A percentile compares a stretch with the other conserved stretches of the same genome.
Evolutionary conservation across 2,113 vertebrate genomes (phyloP).

Genomic region (Vulpes ferrilata): DNA sequence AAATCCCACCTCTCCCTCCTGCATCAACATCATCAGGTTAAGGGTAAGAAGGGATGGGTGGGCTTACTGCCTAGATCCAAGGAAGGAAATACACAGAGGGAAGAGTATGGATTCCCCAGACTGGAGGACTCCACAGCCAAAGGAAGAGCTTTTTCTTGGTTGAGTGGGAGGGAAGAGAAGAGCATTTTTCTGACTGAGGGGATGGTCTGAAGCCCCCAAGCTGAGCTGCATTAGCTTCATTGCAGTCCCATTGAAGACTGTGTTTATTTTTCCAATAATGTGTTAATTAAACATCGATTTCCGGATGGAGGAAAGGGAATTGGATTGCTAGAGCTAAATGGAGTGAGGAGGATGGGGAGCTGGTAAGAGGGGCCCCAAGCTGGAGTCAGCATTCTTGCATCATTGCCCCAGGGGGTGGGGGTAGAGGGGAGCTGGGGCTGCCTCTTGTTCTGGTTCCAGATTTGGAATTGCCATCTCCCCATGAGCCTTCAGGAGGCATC

Average conservation of each 20-base stretch:
- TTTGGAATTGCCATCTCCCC: neutral
- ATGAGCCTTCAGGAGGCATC: neutral
- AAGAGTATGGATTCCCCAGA: neutral
- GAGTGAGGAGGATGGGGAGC: conserved; percentile 84
- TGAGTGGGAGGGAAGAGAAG: conserved; percentile 38
- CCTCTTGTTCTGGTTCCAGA: neutral
- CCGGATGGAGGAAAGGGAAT: conserved; percentile 85
- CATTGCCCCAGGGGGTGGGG: conserved; percentile 66
- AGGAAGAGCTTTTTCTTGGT: conserved; percentile 26
- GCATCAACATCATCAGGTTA: neutral
- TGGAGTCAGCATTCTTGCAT: conserved; percentile 82
- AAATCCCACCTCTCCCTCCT: too few relatives aligned
- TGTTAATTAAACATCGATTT: conserved; percentile 92
- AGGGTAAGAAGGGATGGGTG: neutral
- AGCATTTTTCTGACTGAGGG: conserved; percentile 25
- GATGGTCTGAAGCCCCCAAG: conserved; percentile 74
- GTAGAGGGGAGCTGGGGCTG: neutral
- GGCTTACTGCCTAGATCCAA: neutral
- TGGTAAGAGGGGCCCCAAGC: conserved; percentile 77
- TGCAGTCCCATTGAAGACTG: conserved; percentile 84
- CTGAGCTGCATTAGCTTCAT: conserved; percentile 81
- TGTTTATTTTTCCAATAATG: conserved; percentile 86
- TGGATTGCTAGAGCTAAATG: conserved; percentile 87
- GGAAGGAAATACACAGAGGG: neutral
- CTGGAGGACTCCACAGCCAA: neutral